Evolutionary conservation across 2,113 vertebrate genomes (phyloP).

Genomic region (Trematocara marginatum): DNA sequence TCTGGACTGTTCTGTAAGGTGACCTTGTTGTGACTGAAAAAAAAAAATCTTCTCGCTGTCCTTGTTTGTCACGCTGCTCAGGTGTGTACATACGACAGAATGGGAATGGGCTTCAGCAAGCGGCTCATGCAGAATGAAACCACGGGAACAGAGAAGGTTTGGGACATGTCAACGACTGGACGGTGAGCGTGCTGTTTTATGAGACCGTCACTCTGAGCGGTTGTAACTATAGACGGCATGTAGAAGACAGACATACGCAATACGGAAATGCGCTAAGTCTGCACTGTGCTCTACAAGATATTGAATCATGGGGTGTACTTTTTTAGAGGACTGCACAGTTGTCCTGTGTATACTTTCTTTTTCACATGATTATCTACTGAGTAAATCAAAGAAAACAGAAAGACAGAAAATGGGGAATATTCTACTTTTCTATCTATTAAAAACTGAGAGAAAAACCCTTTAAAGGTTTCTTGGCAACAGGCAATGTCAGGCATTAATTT

Average conservation of each 20-base stretch:
- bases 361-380: neutral
- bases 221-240: neutral
- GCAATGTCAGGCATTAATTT: neutral
- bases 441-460: neutral
- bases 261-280: neutral
- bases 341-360: neutral
- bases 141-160: conserved; percentile 72
- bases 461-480: neutral
- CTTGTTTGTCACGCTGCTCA: conserved; percentile 33
- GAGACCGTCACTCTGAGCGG: neutral
- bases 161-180: conserved; percentile 74
- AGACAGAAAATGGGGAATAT: neutral
- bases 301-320: neutral
- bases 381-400: neutral
- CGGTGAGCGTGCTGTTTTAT: conserved; percentile 45
- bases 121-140: conserved; percentile 70
- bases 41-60: neutral
- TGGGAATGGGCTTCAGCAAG: conserved; percentile 77
- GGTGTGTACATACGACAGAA: conserved; percentile 77
- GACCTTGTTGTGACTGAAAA: neutral
- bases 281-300: neutral
- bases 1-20: neutral
- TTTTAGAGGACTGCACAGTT: neutral
- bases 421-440: neutral
- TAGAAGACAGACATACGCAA: neutral